These are phyloP conservation scores for Circaetus gallicus DNA, from an alignment of 2,113 vertebrate species.

Conservation along the genomic window DNA sequence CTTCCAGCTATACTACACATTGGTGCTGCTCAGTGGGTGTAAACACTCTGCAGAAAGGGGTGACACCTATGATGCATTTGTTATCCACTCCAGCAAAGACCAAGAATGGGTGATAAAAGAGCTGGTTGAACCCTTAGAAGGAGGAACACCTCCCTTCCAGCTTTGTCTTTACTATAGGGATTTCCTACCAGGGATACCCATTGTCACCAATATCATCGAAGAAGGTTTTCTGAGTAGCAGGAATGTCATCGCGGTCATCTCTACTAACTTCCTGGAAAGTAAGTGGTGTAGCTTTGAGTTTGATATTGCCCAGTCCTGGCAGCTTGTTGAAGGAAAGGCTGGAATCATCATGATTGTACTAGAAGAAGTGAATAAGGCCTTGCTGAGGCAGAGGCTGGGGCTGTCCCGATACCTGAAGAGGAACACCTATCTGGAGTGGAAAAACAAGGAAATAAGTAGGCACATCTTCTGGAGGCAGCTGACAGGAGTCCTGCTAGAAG, in stretches of 20 bases:
- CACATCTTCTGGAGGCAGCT: constrained; percentile 76
- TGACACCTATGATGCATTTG: constrained; percentile 75
- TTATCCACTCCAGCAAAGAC: constrained; percentile 80
- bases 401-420: constrained; percentile 73
- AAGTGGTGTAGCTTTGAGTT: constrained; percentile 80
- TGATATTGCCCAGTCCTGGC: constrained; percentile 80
- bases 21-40: constrained; percentile 69
- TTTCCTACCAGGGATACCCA: constrained; percentile 74
- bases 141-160: constrained; percentile 65
- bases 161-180: constrained; percentile 78
- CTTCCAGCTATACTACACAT: constrained; percentile 64
- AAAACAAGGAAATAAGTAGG: constrained; percentile 50
- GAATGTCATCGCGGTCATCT: constrained; percentile 76
- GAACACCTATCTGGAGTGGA: constrained; percentile 80
- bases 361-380: constrained; percentile 63
- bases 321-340: constrained; percentile 68
- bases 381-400: constrained; percentile 68
- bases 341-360: constrained; percentile 75
- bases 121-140: constrained; percentile 76
- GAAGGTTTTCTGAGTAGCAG: constrained; percentile 78
- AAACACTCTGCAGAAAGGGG: constrained; percentile 44
- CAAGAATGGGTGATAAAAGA: constrained; percentile 77
- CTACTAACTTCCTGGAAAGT: constrained; percentile 74
- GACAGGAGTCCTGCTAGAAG: constrained; percentile 63
- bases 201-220: constrained; percentile 77